phyloP scores from a whole-genome alignment of 2,888 invertebrate genomes.

The Camponotus fellah region DNA sequence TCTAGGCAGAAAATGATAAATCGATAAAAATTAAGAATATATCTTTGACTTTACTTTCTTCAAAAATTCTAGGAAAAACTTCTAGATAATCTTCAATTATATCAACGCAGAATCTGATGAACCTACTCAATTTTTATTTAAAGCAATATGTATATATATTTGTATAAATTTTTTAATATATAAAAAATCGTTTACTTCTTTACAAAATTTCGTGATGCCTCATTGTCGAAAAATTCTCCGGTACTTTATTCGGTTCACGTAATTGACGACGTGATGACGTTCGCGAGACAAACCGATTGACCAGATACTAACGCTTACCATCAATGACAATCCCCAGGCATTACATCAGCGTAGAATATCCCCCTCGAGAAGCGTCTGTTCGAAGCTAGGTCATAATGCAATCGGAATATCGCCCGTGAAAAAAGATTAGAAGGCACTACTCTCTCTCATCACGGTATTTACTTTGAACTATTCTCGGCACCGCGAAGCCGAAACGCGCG shows the following conservation, averaged over 20 bases:
- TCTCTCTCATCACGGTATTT: conserved; percentile 73
- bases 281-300: background rate
- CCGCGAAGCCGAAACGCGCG: conserved; percentile 72
- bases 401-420: conserved; percentile 70
- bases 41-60: background rate
- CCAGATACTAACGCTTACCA: conserved; percentile 31
- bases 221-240: background rate
- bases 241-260: background rate
- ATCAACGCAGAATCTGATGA: background rate
- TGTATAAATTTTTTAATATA: background rate
- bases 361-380: conserved; percentile 70
- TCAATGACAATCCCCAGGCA: conserved; percentile 38
- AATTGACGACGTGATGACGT: background rate
- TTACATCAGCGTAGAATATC: conserved; percentile 69
- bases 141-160: background rate
- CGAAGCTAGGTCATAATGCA: conserved; percentile 71
- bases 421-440: conserved; percentile 75
- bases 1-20: background rate
- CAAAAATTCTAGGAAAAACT: background rate
- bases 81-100: background rate
- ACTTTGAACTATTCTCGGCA: conserved; percentile 78
- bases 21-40: background rate
- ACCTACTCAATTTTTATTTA: background rate
- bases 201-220: background rate
- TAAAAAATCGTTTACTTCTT: background rate